Evolutionary conservation across 2,888 invertebrate species (phyloP).

Genomic region (Cotesia congregata): DNA sequence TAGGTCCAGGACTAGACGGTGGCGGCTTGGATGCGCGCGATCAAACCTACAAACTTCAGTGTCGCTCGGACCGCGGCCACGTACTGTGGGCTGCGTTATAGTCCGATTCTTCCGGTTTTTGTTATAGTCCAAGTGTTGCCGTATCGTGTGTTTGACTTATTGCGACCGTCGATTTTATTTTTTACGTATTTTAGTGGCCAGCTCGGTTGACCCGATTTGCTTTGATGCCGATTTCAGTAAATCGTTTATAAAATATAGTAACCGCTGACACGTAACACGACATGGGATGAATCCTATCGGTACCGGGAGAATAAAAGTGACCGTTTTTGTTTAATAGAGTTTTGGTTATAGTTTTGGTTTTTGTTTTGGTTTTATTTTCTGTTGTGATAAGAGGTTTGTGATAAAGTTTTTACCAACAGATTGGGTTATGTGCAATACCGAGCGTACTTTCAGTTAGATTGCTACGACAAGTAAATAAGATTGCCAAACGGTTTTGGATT

Average conservation of each 20-base stretch:
- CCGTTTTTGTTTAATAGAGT: constrained; percentile 2
- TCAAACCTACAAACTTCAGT: constrained; percentile 59
- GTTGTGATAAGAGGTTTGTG: not conserved
- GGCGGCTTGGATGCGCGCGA: constrained; percentile 62
- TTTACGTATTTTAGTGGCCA: not conserved
- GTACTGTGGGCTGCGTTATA: constrained; percentile 52
- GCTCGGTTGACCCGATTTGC: constrained; percentile 37
- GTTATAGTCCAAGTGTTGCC: not conserved
- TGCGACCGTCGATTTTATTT: not conserved
- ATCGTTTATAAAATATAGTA: not conserved
- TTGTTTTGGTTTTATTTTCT: not conserved
- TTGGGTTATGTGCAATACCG: not conserved
- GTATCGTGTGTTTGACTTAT: not conserved
- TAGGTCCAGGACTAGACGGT: constrained; percentile 53
- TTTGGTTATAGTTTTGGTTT: not conserved
- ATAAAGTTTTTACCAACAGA: constrained; percentile 3
- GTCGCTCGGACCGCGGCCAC: constrained; percentile 64
- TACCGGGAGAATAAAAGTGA: not conserved
- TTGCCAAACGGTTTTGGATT: constrained; percentile 66
- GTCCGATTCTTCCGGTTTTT: constrained; percentile 20
- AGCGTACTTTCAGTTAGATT: too few species aligned
- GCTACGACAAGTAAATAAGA: not conserved
- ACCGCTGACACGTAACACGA: not conserved
- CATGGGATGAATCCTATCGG: constrained; percentile 22
- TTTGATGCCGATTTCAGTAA: not conserved